Percentiles rank a stretch among this genome's conserved stretches.
phyloP scores from a whole-genome alignment of 2,888 invertebrate genomes.

The Melanostoma mellinum region DNA sequence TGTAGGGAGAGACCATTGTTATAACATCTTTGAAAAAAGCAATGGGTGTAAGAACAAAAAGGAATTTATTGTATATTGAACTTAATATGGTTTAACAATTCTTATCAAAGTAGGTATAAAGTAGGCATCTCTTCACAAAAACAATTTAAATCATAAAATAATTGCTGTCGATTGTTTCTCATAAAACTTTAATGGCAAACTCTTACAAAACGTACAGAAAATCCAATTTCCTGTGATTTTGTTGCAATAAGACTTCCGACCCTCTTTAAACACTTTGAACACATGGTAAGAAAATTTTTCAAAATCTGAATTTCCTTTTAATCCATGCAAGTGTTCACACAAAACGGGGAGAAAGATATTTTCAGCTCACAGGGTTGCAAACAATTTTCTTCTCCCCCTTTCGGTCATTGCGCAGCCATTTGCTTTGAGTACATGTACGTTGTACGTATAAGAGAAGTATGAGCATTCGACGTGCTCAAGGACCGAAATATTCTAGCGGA shows the following conservation, averaged over 20 bases:
- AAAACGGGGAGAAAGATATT: conserved; percentile 14
- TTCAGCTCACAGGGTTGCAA: conserved; percentile 29
- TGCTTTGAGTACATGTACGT: conserved; percentile 13
- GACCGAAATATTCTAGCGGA: conserved; percentile 57
- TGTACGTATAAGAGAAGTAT: not conserved
- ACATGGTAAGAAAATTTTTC: conserved; percentile 59
- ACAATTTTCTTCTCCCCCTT: conserved; percentile 56
- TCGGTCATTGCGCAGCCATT: conserved; percentile 26
- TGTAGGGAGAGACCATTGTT: conserved; percentile 2
- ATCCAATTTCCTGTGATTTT: conserved; percentile 60
- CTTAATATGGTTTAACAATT: no score
- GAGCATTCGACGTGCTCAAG: conserved; percentile 61
- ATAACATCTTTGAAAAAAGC: not conserved
- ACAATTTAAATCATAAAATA: conserved; percentile 30
- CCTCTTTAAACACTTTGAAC: conserved; percentile 35
- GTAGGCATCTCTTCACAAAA: not conserved
- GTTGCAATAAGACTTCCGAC: conserved; percentile 45
- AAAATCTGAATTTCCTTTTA: conserved; percentile 50
- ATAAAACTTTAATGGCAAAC: conserved; percentile 27
- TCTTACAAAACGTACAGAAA: conserved; percentile 19
- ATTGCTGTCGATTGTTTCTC: conserved; percentile 15
- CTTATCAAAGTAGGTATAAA: not conserved
- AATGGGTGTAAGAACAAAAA: conserved; percentile 52
- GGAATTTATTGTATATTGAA: not conserved
- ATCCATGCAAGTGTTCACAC: conserved; percentile 57